Evolutionary conservation across 2,888 invertebrate genomes (phyloP).

Genomic region (Thelaira solivaga): DNA sequence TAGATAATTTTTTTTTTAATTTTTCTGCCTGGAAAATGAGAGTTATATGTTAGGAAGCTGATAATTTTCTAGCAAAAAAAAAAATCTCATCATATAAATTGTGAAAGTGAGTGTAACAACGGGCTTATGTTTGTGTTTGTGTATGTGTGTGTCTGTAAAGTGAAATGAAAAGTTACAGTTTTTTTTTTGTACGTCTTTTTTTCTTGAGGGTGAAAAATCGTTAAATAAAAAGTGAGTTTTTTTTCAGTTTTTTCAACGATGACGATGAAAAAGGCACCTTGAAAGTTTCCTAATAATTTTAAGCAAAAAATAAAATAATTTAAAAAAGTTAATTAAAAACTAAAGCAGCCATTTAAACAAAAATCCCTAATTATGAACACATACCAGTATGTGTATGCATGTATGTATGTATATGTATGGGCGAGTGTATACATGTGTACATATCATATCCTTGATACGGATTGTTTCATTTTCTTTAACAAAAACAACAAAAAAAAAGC

Average conservation of each 20-base stretch:
- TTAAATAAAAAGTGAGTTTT: slow-evolving; percentile 62
- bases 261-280: slow-evolving; percentile 58
- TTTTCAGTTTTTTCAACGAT: slow-evolving; percentile 6
- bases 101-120: slow-evolving; percentile 47
- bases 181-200: slow-evolving; percentile 43
- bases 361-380: too few species aligned
- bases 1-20: slow-evolving; percentile 11
- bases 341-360: neutral
- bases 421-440: too few species aligned
- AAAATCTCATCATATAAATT: slow-evolving; percentile 32
- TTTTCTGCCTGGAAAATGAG: slow-evolving; percentile 30
- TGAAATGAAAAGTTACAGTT: slow-evolving; percentile 60
- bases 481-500: slow-evolving; percentile 18
- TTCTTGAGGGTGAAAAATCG: slow-evolving; percentile 62
- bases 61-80: slow-evolving; percentile 34
- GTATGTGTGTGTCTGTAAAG: slow-evolving; percentile 28
- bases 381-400: too few species aligned
- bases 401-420: too few species aligned
- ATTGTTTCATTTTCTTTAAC: neutral
- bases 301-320: slow-evolving; percentile 5
- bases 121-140: slow-evolving; percentile 25
- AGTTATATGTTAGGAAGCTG: slow-evolving; percentile 52
- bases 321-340: neutral
- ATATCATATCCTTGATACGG: slow-evolving; percentile 42
- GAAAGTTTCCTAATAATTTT: slow-evolving; percentile 49